These are phyloP conservation scores for Penaeus chinensis DNA, from an alignment of 1,140 invertebrate species.

Conservation along the genomic window DNA sequence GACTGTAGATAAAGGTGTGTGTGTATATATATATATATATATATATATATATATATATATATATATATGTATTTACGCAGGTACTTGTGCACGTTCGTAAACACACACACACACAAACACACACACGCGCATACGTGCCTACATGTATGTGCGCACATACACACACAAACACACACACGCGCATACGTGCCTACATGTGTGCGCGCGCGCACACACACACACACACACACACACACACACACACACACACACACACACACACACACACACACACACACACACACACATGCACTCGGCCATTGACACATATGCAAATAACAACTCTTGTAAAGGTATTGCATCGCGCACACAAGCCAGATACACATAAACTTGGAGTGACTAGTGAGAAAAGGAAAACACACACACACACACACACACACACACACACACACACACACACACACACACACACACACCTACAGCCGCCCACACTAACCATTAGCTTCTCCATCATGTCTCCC, in stretches of 20 bases:
- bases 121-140: slow-evolving; percentile 2
- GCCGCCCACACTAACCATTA: no score
- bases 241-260: slow-evolving; percentile 21
- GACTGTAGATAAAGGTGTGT: slow-evolving; percentile 11
- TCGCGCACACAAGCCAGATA: neutral
- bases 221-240: neutral
- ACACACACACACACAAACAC: neutral
- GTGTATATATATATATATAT: slow-evolving; percentile 44
- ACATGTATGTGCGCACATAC: slow-evolving; percentile 7
- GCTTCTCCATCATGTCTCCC: no score
- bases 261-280: slow-evolving; percentile 28
- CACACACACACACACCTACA: no score
- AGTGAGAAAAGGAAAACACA: no score
- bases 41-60: slow-evolving; percentile 42
- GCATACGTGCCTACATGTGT: neutral
- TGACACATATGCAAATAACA: neutral
- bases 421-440: no score
- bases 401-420: no score
- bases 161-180: neutral
- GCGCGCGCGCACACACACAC: neutral
- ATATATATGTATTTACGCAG: slow-evolving; percentile 20
- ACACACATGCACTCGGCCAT: neutral
- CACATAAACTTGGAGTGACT: neutral
- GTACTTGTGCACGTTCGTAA: neutral
- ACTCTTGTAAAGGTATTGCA: neutral